phyloP scores from a whole-genome alignment of 2,888 invertebrate genomes.

The Trissolcus japonicus region DNA sequence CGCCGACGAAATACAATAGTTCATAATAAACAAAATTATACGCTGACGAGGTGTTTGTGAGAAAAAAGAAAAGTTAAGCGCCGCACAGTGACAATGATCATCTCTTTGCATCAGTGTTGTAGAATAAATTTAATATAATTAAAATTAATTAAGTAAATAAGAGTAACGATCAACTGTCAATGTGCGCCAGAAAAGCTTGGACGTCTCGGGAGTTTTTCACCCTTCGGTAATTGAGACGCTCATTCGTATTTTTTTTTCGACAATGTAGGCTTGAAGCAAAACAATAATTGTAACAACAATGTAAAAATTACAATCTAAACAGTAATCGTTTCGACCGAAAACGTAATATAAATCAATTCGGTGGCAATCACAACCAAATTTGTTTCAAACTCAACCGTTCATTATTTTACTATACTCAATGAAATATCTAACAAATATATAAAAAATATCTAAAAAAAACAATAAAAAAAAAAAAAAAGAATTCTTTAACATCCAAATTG shows the following conservation, averaged over 20 bases:
- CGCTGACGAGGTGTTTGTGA: conserved; percentile 41
- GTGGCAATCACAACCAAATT: conserved; percentile 3
- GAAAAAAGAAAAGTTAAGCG: conserved; percentile 48
- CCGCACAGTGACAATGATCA: conserved; percentile 45
- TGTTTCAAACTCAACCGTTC: not conserved
- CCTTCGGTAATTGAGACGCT: conserved; percentile 38
- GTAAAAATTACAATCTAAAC: not conserved
- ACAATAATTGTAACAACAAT: conserved; percentile 3
- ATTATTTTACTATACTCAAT: not conserved
- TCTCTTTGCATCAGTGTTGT: not conserved
- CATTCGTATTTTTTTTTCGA: not conserved
- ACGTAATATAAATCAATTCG: not conserved
- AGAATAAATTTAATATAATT: not conserved
- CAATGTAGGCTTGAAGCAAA: not conserved
- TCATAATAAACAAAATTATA: conserved; percentile 34
- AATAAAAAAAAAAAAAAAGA: not conserved
- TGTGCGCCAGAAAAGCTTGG: conserved; percentile 40
- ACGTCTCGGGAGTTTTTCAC: conserved; percentile 18
- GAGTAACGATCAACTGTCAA: conserved; percentile 40
- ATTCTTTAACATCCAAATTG: no score
- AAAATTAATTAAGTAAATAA: conserved; percentile 41
- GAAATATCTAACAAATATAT: not conserved
- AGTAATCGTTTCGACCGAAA: not conserved
- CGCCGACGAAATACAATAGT: conserved; percentile 26
- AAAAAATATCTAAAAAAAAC: not conserved